phyloP scores from a whole-genome alignment of 2,113 vertebrate genomes.

The Lophochroa leadbeateri region DNA sequence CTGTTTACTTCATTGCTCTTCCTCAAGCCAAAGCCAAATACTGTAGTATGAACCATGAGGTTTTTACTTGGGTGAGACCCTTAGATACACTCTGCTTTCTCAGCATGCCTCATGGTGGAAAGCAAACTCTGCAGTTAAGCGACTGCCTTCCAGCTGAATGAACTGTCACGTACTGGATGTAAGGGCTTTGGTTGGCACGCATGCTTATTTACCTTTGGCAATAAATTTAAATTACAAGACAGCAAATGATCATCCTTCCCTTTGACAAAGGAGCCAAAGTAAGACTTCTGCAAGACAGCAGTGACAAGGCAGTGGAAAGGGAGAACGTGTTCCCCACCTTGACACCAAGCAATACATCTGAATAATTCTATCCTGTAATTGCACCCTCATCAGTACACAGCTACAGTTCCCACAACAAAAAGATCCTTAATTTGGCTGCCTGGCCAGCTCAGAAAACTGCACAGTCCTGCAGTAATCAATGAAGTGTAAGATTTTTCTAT shows the following conservation, averaged over 20 bases:
- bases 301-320: neutral
- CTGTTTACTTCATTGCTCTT: accelerated
- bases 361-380: neutral
- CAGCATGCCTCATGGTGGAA: neutral
- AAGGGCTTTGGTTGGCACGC: neutral
- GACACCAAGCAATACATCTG: neutral
- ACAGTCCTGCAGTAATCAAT: neutral
- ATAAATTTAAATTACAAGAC: neutral
- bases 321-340: neutral
- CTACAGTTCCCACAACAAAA: neutral
- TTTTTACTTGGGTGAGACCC: neutral
- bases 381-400: neutral
- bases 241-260: neutral
- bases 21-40: neutral
- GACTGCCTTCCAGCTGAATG: neutral
- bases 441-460: neutral
- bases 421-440: neutral
- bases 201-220: neutral
- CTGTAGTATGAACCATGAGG: neutral
- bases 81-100: neutral
- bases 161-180: accelerated
- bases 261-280: neutral
- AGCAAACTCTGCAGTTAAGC: neutral
- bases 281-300: neutral
- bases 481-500: neutral